Evolutionary conservation across 2,888 invertebrate species (phyloP), one percentile per base, ranked within the genome.

Genomic region (Leptinotarsa tumamoca): DNA sequence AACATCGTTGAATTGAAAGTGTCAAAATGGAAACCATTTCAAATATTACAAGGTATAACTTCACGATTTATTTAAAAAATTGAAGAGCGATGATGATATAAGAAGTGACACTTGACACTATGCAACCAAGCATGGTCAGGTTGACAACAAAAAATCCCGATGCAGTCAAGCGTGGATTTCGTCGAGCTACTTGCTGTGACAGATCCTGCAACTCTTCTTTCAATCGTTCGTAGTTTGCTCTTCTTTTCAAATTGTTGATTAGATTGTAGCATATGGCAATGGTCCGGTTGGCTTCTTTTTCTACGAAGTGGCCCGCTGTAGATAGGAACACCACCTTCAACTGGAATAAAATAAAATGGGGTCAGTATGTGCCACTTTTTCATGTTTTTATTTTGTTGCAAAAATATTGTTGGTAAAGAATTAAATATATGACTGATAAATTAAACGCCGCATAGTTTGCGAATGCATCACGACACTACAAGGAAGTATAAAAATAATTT

Each of bases 1-100:
- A 43, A 43, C 10, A 10, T 43, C 3, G 0, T 43, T 10, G 2
- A 10, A 33, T 33, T 43, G 43, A 10, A 43, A 43, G 13, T 10
- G 10, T 43, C 0, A 43, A 43, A 43, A 43, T 43, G 43, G 10
- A 43, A 43, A 43, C 43, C 17, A 52, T 17, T 52, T 52, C 52
- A 15, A 15, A 17, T 52, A 5, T 52, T 52, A 17, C 52, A 52
- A 18, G 5, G 56, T 56, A 56, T 56, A 10, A 52, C 2, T 52
- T 52, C 52, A n/a, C 4, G n/a, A 52, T 58, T 58, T 4, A 21
- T 23, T 23, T 14, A 14, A 58, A 58, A 58, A 85, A 82, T 66
- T 85, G 84, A n/a, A 84, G 74, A 18, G 82, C 74, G 7, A 85
- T 82, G 70, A 85, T 83, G 23, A 85, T 76, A 76, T 85, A 84